Percentiles rank a stretch among this genome's conserved stretches.
Conservation (phyloP, 2,888 invertebrate genomes). For the Odontocolon sp. region DNA sequence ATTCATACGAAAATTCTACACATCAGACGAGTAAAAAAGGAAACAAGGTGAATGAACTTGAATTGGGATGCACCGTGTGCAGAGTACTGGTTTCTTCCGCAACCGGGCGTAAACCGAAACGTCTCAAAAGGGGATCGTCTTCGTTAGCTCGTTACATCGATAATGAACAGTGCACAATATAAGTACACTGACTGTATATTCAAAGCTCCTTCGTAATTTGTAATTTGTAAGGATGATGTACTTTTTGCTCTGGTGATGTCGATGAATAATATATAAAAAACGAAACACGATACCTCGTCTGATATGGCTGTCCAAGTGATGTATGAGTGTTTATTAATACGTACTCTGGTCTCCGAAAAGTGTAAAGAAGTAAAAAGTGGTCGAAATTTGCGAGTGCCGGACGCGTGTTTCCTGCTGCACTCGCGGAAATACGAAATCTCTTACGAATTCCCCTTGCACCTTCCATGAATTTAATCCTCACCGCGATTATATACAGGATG, state of each 20-base stretch:
- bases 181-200: background rate
- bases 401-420: constrained; percentile 57
- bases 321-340: constrained; percentile 47
- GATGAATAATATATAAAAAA: constrained; percentile 19
- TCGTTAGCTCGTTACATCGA: background rate
- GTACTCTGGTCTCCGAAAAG: constrained; percentile 31
- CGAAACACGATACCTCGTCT: constrained; percentile 39
- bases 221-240: background rate
- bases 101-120: constrained; percentile 1
- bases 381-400: constrained; percentile 54
- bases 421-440: constrained; percentile 59
- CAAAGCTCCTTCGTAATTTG: constrained; percentile 10
- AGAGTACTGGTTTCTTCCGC: background rate
- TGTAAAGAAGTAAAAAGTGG: constrained; percentile 39
- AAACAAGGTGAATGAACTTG: constrained; percentile 7
- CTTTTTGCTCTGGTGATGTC: background rate
- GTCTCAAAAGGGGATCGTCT: background rate
- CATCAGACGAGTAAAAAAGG: background rate
- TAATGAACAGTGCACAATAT: background rate
- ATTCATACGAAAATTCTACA: background rate
- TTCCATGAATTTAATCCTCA: background rate
- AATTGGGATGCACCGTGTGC: background rate
- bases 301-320: constrained; percentile 27
- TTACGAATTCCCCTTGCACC: constrained; percentile 13
- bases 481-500: background rate